Evolutionary conservation across 2,113 vertebrate species (phyloP).

Genomic region (Ciconia maguari): DNA sequence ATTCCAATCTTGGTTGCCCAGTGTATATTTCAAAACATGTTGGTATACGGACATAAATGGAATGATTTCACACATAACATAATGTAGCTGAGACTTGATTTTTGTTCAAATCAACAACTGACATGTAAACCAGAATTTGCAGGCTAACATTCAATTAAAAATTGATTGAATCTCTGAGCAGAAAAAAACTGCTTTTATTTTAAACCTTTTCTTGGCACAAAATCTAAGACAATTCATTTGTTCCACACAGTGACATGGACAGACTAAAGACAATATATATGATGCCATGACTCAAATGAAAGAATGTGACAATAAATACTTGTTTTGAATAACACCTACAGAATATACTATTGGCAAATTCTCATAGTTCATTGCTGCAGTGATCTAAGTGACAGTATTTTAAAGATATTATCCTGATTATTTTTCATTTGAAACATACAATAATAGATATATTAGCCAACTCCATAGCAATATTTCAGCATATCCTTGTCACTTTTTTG

Average conservation of each 20-base stretch:
- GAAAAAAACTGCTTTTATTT: not conserved
- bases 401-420: not conserved
- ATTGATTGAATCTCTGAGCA: not conserved
- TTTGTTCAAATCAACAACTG: not conserved
- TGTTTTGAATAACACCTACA: not conserved
- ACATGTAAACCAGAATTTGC: not conserved
- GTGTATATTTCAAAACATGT: not conserved
- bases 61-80: not conserved
- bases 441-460: not conserved
- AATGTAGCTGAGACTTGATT: not conserved
- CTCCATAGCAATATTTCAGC: not conserved
- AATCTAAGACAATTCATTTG: not conserved
- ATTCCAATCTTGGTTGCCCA: not conserved
- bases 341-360: not conserved
- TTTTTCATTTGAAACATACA: not conserved
- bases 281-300: not conserved
- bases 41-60: not conserved
- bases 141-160: not conserved
- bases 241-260: not conserved
- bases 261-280: not conserved
- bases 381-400: not conserved
- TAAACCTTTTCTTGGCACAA: not conserved
- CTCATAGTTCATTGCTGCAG: not conserved
- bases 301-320: not conserved
- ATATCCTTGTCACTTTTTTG: not conserved